Percentiles rank a stretch among this genome's conserved stretches.
These are phyloP conservation scores for Colossoma macropomum DNA, from an alignment of 2,113 vertebrate genomes.

Conservation along the genomic window DNA sequence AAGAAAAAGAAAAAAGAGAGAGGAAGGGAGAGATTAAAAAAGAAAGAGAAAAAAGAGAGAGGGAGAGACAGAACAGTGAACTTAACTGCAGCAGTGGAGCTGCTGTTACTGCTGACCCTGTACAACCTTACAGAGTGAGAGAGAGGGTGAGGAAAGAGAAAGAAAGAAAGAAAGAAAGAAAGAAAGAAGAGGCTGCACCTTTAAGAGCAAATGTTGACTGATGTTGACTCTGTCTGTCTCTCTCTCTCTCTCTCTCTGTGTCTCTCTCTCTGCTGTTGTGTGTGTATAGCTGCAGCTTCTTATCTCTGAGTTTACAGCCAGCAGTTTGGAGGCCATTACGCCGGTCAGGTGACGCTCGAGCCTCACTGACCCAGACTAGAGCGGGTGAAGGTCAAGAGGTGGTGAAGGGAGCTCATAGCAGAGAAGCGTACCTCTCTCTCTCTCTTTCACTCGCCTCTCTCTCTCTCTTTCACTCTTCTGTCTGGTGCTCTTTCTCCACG, in stretches of 20 bases:
- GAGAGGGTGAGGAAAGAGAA: background rate
- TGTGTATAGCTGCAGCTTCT: constrained; percentile 67
- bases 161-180: background rate
- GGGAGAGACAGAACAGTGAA: background rate
- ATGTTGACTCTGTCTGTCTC: too few relatives aligned
- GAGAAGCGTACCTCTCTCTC: background rate
- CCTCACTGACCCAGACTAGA: constrained; percentile 68
- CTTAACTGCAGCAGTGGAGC: too few relatives aligned
- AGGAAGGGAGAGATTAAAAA: background rate
- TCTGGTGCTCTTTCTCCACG: background rate
- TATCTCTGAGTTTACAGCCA: constrained; percentile 77
- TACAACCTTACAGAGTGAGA: too few relatives aligned
- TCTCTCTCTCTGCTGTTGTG: constrained; percentile 34
- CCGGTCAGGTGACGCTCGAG: constrained; percentile 71
- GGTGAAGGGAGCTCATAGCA: background rate
- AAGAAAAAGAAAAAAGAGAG: background rate
- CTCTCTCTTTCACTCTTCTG: background rate
- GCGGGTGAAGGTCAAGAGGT: constrained; percentile 56
- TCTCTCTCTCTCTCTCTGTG: background rate
- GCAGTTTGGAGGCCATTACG: constrained; percentile 70
- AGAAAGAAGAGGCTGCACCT: constrained; percentile 50
- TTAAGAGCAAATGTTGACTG: constrained; percentile 62
- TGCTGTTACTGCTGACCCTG: too few relatives aligned
- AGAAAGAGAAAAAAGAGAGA: background rate
- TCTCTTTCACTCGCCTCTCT: too few relatives aligned